phyloP scores from a whole-genome alignment of 2,888 invertebrate species.

The Dolichomitus sp. region DNA sequence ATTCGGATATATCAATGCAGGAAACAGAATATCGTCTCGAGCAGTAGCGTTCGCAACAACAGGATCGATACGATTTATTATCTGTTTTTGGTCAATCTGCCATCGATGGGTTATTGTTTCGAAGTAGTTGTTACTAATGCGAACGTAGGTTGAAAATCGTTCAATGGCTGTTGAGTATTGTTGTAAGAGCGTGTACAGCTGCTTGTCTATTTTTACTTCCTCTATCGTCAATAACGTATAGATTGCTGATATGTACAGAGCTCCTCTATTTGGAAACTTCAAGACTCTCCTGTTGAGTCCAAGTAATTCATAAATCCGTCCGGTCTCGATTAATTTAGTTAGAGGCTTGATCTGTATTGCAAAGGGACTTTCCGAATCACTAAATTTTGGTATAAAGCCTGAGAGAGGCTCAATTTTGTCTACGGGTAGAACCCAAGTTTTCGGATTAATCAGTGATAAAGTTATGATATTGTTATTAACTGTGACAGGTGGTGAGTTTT shows the following conservation, averaged over 20 bases:
- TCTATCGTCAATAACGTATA: slow-evolving; percentile 45
- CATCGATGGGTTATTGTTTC: neutral
- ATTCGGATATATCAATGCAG: slow-evolving; percentile 8
- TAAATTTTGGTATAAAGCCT: slow-evolving; percentile 63
- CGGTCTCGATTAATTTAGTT: slow-evolving; percentile 30
- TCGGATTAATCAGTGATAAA: slow-evolving; percentile 69
- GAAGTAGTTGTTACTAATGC: slow-evolving; percentile 24
- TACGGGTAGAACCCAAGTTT: slow-evolving; percentile 59
- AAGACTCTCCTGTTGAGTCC: slow-evolving; percentile 60
- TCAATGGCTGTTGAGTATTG: slow-evolving; percentile 59
- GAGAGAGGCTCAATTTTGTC: slow-evolving; percentile 63
- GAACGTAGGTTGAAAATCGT: slow-evolving; percentile 39
- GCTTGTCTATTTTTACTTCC: slow-evolving; percentile 23
- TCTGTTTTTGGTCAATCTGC: neutral
- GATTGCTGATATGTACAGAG: slow-evolving; percentile 65
- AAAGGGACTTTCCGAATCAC: neutral
- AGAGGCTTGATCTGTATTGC: slow-evolving; percentile 51
- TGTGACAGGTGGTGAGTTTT: slow-evolving; percentile 9
- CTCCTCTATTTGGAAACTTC: slow-evolving; percentile 65
- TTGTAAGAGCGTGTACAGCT: slow-evolving; percentile 43
- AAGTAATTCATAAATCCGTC: slow-evolving; percentile 51
- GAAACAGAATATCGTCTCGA: slow-evolving; percentile 23
- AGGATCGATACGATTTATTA: neutral
- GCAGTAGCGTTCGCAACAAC: neutral
- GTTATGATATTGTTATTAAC: slow-evolving; percentile 15